Evolutionary conservation across 2,797 vertebrate genomes (phyloP).

Genomic region (Lateolabrax maculatus): DNA sequence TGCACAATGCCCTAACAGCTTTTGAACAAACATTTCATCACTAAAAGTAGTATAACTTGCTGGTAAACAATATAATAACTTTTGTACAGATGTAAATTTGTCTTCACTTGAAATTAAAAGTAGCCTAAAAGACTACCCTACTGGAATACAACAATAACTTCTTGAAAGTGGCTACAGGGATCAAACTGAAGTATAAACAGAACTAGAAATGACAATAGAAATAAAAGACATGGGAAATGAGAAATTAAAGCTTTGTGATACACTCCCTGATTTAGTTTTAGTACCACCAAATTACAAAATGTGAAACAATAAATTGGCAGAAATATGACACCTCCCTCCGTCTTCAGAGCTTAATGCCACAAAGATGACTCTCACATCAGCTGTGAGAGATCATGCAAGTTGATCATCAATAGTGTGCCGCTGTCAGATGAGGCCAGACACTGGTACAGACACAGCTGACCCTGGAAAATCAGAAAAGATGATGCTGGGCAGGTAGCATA

Average conservation of each 20-base stretch:
- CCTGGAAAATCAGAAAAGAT: too few species aligned
- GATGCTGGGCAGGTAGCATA: too few species aligned
- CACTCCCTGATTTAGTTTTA: background rate
- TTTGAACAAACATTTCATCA: background rate
- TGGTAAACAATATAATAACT: background rate
- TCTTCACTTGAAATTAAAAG: too few species aligned
- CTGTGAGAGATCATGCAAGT: too few species aligned
- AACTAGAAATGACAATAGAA: too few species aligned
- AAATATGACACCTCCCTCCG: background rate
- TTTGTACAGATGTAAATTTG: background rate
- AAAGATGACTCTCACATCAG: background rate
- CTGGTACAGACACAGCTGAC: too few species aligned
- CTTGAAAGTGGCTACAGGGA: background rate
- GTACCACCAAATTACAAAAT: background rate
- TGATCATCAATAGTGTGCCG: too few species aligned
- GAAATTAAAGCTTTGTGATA: too few species aligned
- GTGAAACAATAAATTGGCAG: background rate
- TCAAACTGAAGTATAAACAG: too few species aligned
- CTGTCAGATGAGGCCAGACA: too few species aligned
- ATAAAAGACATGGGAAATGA: too few species aligned
- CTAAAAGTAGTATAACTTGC: background rate
- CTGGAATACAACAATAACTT: background rate
- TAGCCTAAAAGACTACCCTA: too few species aligned
- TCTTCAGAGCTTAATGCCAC: background rate
- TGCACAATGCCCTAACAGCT: background rate